Evolutionary conservation across 2,888 invertebrate species (phyloP), one percentile per base, ranked within the genome.

Genomic region (Andrena minutula): DNA sequence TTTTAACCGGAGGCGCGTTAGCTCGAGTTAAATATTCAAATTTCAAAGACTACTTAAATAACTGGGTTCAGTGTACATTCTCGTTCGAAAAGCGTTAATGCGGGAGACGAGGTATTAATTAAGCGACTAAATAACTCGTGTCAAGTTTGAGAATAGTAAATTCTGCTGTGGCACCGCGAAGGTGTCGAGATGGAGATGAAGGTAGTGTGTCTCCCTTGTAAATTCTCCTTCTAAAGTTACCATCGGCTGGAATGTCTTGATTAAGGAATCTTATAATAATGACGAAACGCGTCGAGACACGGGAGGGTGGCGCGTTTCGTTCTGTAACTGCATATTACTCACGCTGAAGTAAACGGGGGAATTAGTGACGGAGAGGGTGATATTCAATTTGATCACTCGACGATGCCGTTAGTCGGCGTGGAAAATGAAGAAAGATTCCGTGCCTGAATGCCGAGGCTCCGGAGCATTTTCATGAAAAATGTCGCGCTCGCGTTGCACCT

Each of bases 121-220:
- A 70, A 53, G 12, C 5, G 0, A 23, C 16, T 60, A 32, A 66
- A 61, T 28, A 32, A 26, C n/a, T 3, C 1, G 51, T 0, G 12
- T 10, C 70, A 61, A 71, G 71, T 66, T 41, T 35, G 30, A 35
- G 65, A 61, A 81, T 81, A 61, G 47, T 65, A 60, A 70, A 75
- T 47, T 60, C 20, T 2, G 10, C 16, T 1, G 53, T 2, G 6
- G 1, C 20, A 32, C 5, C 8, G 23, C 12, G 12, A 58, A 68
- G 47, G 10, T 20, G 41, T 23, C 6, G 32, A 10, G 30, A 60
- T 23, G 47, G 53, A 61, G 16, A 12, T n/a, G 28, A n/a, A 0
- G 10, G 28, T n/a, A 30, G 26, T 4, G 20, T 20, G 28, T 51
- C 47, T 28, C 73, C 49, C 16, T 68, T 26, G 35, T 20, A 70